Evolutionary conservation across 1,140 invertebrate genomes (phyloP).

Genomic region (Maconellicoccus hirsutus): DNA sequence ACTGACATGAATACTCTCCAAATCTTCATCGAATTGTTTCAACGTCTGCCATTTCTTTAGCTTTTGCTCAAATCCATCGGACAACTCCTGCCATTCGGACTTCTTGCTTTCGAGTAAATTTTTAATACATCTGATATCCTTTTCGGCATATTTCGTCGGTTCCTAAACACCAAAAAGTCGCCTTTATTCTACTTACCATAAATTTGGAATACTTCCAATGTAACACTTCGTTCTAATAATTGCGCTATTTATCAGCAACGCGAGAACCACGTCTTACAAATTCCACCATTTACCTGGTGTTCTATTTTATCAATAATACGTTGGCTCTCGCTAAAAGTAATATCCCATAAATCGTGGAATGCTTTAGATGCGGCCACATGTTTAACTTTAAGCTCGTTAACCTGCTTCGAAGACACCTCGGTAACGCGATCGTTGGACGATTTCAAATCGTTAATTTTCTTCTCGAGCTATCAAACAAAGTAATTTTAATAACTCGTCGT

Average conservation of each 20-base stretch:
- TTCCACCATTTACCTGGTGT: slow-evolving; percentile 41
- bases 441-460: slow-evolving; percentile 20
- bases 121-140: slow-evolving; percentile 58
- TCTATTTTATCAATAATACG: slow-evolving; percentile 49
- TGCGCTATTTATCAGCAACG: background rate
- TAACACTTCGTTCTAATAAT: background rate
- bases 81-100: slow-evolving; percentile 46
- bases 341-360: slow-evolving; percentile 19
- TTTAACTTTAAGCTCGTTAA: background rate
- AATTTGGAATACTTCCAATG: background rate
- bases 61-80: slow-evolving; percentile 44
- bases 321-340: slow-evolving; percentile 46
- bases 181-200: background rate
- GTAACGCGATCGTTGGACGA: background rate
- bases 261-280: background rate
- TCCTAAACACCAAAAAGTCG: slow-evolving; percentile 42
- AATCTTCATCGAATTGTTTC: slow-evolving; percentile 56
- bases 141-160: slow-evolving; percentile 47
- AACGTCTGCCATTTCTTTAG: slow-evolving; percentile 52
- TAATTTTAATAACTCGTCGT: background rate
- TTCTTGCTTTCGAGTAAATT: slow-evolving; percentile 43
- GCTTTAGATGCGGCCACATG: background rate
- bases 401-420: background rate
- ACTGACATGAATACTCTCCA: slow-evolving; percentile 59
- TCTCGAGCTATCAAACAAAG: slow-evolving; percentile 41